A percentile compares a stretch with the other conserved stretches of the same genome.
Conservation (phyloP, 2,888 invertebrate genomes). For the Zele albiditarsus region DNA sequence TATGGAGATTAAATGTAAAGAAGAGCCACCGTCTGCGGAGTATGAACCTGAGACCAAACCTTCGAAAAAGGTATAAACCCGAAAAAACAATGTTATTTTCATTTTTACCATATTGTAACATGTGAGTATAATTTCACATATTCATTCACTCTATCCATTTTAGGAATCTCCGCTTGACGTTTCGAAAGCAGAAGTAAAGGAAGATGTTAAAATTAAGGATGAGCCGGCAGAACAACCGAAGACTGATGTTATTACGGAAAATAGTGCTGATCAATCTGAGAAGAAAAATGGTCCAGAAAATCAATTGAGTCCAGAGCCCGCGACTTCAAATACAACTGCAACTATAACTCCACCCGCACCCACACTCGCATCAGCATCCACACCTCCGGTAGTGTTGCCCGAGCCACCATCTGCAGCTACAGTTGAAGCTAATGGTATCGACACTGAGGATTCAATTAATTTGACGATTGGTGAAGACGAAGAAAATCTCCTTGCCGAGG, state of each 20-base stretch:
- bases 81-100: neutral
- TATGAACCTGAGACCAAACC: constrained; percentile 45
- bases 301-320: neutral
- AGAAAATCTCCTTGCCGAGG: constrained; percentile 83
- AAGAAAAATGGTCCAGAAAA: constrained; percentile 41
- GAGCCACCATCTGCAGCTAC: constrained; percentile 52
- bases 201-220: constrained; percentile 38
- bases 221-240: constrained; percentile 45
- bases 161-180: constrained; percentile 33
- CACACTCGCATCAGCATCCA: constrained; percentile 28
- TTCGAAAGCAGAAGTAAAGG: constrained; percentile 42
- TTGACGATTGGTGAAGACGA: constrained; percentile 88
- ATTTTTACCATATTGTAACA: neutral
- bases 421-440: constrained; percentile 76
- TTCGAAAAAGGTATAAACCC: constrained; percentile 13
- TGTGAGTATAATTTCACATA: neutral
- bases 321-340: constrained; percentile 42
- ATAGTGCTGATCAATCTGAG: constrained; percentile 53
- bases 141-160: neutral
- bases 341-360: constrained; percentile 27
- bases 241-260: constrained; percentile 41
- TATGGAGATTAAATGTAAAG: constrained; percentile 55
- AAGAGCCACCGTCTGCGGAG: constrained; percentile 46
- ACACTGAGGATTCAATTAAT: constrained; percentile 87
- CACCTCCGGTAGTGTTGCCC: constrained; percentile 39